phyloP scores from a whole-genome alignment of 2,888 invertebrate genomes.

The Sarcophaga rosellei region DNA sequence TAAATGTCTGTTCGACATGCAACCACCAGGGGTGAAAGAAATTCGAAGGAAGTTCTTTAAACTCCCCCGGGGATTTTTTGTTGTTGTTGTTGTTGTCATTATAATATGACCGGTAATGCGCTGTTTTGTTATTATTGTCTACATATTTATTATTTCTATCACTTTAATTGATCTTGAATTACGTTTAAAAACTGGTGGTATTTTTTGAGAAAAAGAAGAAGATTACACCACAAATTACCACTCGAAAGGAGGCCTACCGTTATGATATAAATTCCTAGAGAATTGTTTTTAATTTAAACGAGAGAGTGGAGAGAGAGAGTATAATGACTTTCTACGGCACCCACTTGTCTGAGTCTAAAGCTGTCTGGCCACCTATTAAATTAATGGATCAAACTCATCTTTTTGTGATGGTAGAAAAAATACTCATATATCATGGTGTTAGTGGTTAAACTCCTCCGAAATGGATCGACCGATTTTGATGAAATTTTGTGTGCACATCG shows the following conservation, averaged over 20 bases:
- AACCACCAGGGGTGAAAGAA: not conserved
- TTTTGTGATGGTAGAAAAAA: no score
- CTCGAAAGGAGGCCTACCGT: no score
- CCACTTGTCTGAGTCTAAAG: not conserved
- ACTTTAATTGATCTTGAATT: not conserved
- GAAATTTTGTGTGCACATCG: no score
- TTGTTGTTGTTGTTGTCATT: not conserved
- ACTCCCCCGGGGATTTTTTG: not conserved
- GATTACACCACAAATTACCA: no score
- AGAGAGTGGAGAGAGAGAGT: not conserved
- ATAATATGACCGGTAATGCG: not conserved
- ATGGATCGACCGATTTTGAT: no score
- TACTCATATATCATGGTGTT: no score
- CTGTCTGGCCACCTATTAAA: not conserved
- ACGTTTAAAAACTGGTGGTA: no score
- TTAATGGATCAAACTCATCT: no score
- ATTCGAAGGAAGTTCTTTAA: not conserved
- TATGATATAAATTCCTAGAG: no score
- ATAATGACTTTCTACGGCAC: not conserved
- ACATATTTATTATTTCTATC: not conserved
- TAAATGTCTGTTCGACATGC: conserved; percentile 50
- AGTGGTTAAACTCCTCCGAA: no score
- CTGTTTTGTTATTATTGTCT: not conserved
- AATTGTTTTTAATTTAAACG: no score
- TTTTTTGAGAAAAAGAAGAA: no score